Evolutionary conservation across 2,797 vertebrate genomes (phyloP).

Genomic region (Leptoclinus maculatus): DNA sequence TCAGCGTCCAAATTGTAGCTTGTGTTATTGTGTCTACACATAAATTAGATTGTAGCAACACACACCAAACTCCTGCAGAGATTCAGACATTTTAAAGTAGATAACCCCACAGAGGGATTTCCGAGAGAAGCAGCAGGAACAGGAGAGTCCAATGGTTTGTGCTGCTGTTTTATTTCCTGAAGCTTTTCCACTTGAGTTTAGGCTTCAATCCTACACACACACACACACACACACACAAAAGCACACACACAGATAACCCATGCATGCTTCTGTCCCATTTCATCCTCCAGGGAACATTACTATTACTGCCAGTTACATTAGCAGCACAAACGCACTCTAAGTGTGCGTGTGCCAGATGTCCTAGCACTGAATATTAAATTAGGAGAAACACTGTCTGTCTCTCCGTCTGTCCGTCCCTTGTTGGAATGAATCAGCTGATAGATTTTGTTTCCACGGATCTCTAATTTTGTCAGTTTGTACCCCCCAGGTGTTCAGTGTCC

Average conservation of each 20-base stretch:
- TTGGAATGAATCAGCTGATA: not conserved
- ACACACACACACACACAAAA: not conserved
- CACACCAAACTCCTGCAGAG: not conserved
- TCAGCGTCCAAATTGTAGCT: not conserved
- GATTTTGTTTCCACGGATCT: not conserved
- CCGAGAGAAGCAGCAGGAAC: not conserved
- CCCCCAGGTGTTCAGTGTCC: not conserved
- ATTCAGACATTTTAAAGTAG: not conserved
- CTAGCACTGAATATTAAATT: not conserved
- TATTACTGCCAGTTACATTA: slow-evolving; percentile 12
- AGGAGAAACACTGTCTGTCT: not conserved
- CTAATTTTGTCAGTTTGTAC: not conserved
- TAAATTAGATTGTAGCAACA: not conserved
- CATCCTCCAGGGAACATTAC: slow-evolving; percentile 16
- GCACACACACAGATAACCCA: not conserved
- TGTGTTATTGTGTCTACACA: not conserved
- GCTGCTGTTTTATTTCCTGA: not conserved
- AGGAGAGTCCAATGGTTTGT: not conserved
- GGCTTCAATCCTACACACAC: not conserved
- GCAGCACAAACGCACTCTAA: slow-evolving; percentile 8
- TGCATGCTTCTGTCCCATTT: slow-evolving; percentile 3
- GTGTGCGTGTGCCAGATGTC: not conserved
- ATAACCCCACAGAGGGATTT: not conserved
- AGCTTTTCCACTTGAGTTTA: slow-evolving; percentile 24
- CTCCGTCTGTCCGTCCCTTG: not conserved